These are phyloP conservation scores for Brevimyrus niger DNA, from an alignment of 2,113 vertebrate species.

Conservation along the genomic window DNA sequence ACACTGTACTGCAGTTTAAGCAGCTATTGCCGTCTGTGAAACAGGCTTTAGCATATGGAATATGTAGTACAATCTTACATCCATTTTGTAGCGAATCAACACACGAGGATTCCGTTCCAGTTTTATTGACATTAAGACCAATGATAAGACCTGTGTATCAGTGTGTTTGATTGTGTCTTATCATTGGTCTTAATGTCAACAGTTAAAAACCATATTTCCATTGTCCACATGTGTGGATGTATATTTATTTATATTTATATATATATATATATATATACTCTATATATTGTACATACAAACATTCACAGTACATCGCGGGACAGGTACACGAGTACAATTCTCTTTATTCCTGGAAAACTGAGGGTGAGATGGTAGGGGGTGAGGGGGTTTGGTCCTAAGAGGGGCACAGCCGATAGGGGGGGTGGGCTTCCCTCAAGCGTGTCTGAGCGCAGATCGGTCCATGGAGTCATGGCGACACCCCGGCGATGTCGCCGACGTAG, in stretches of 20 bases:
- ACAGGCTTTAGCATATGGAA: neutral
- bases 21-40: neutral
- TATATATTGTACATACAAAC: conserved; percentile 14
- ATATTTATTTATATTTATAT: conserved; percentile 9
- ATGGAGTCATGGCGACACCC: neutral
- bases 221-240: neutral
- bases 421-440: neutral
- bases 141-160: too few relatives aligned
- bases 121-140: conserved; percentile 11
- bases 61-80: neutral
- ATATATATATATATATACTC: neutral
- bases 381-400: conserved; percentile 14
- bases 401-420: neutral
- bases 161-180: too few relatives aligned
- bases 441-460: neutral
- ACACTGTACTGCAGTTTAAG: neutral
- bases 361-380: neutral
- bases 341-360: neutral
- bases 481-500: neutral
- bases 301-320: conserved; percentile 11
- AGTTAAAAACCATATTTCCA: conserved; percentile 9
- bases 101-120: neutral
- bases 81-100: neutral
- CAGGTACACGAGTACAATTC: neutral
- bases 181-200: too few relatives aligned